Conservation (phyloP, 2,797 vertebrate genomes). For the Triplophysa yarkandensis region DNA sequence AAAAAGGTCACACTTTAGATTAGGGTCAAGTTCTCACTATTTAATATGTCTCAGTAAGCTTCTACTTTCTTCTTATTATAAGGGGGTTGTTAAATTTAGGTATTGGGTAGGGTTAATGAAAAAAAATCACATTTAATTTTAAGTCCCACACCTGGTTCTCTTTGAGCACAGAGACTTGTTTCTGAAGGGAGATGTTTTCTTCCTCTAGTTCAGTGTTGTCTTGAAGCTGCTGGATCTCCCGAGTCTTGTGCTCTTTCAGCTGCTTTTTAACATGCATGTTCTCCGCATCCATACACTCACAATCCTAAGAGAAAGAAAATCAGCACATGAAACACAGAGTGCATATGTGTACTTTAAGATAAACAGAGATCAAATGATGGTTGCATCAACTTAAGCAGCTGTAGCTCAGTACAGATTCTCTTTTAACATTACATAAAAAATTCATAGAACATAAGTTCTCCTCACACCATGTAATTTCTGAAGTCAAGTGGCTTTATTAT, state of each 20-base stretch:
- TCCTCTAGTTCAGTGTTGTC: conserved; percentile 84
- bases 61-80: too few species aligned
- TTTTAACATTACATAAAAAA: background rate
- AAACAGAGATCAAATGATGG: background rate
- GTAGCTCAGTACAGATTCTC: background rate
- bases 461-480: background rate
- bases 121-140: too few species aligned
- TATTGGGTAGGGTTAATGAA: too few species aligned
- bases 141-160: conserved; percentile 80
- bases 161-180: conserved; percentile 83
- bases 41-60: too few species aligned
- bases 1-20: too few species aligned
- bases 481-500: background rate
- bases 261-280: conserved; percentile 78
- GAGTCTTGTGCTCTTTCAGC: conserved; percentile 82
- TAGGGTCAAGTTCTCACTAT: too few species aligned
- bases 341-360: background rate
- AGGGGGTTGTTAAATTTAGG: too few species aligned
- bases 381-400: background rate
- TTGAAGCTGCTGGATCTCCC: conserved; percentile 80
- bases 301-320: conserved; percentile 69
- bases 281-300: conserved; percentile 78
- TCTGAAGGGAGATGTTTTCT: conserved; percentile 85
- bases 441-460: background rate
- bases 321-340: conserved; percentile 5